A percentile compares a stretch with the other conserved stretches of the same genome.
Conservation (phyloP, 2,888 invertebrate genomes). For the Nephrotoma appendiculata region DNA sequence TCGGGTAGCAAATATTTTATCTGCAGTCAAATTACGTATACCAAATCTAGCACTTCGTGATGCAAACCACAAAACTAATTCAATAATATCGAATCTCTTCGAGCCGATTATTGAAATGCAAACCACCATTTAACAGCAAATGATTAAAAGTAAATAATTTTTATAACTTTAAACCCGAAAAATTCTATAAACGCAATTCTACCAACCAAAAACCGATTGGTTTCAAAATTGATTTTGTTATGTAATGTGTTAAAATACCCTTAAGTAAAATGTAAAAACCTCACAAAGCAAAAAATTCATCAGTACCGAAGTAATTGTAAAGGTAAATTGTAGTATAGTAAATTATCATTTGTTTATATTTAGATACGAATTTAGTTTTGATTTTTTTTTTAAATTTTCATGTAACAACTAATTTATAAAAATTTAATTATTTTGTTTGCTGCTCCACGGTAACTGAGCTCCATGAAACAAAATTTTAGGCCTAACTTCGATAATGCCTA, state of each 20-base stretch:
- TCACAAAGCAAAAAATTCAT: neutral
- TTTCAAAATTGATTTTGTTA: neutral
- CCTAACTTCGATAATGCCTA: too few relatives aligned
- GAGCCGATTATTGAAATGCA: slow-evolving; percentile 34
- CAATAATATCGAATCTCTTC: slow-evolving; percentile 25
- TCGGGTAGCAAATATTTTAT: neutral
- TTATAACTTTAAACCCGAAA: neutral
- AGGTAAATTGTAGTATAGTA: neutral
- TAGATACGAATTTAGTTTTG: neutral
- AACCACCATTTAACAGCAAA: slow-evolving; percentile 27
- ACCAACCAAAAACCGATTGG: neutral
- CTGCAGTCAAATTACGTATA: neutral
- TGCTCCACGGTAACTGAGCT: neutral
- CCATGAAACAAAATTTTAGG: too few relatives aligned
- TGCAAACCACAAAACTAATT: neutral
- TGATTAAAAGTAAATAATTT: neutral
- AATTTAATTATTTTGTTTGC: neutral
- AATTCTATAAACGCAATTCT: neutral
- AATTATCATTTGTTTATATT: neutral
- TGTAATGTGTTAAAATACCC: neutral
- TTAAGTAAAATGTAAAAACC: neutral
- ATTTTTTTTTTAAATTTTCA: neutral
- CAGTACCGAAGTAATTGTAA: neutral
- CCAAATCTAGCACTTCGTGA: neutral
- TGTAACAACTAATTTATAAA: neutral